Conservation (phyloP, 1,140 invertebrate genomes). For the Drosophila nebulosa region DNA sequence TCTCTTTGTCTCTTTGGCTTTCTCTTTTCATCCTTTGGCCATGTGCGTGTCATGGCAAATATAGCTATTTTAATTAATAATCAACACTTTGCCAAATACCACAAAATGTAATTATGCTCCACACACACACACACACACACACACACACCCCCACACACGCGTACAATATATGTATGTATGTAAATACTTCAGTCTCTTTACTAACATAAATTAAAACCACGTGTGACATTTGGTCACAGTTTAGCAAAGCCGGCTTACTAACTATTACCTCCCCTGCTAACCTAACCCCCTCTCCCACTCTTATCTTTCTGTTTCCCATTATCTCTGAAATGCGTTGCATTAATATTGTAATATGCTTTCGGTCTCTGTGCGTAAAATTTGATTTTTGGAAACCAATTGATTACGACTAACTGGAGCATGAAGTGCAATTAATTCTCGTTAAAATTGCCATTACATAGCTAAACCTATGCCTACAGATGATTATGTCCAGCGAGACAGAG, state of each 20-base stretch:
- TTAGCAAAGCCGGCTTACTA: constrained; percentile 54
- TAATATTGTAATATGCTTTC: neutral
- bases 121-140: constrained; percentile 25
- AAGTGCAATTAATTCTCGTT: neutral
- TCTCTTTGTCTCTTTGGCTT: neutral
- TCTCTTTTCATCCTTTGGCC: neutral
- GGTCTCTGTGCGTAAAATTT: neutral
- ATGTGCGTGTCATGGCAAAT: constrained; percentile 44
- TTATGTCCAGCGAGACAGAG: neutral
- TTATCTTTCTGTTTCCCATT: neutral
- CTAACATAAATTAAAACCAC: constrained; percentile 74
- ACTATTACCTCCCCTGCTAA: neutral
- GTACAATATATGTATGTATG: neutral
- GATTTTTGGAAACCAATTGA: constrained; percentile 1
- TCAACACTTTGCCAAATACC: constrained; percentile 73
- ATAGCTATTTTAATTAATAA: constrained; percentile 79
- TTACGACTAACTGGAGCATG: neutral
- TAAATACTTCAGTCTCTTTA: constrained; percentile 12
- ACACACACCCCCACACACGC: neutral
- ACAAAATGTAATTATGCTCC: constrained; percentile 70
- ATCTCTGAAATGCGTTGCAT: neutral
- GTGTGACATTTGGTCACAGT: constrained; percentile 70
- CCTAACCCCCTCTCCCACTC: neutral
- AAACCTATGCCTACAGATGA: neutral
- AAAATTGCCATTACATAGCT: neutral